A percentile compares a stretch with the other conserved stretches of the same genome.
phyloP scores from a whole-genome alignment of 1,140 invertebrate species.

The Caerostris extrusa region DNA sequence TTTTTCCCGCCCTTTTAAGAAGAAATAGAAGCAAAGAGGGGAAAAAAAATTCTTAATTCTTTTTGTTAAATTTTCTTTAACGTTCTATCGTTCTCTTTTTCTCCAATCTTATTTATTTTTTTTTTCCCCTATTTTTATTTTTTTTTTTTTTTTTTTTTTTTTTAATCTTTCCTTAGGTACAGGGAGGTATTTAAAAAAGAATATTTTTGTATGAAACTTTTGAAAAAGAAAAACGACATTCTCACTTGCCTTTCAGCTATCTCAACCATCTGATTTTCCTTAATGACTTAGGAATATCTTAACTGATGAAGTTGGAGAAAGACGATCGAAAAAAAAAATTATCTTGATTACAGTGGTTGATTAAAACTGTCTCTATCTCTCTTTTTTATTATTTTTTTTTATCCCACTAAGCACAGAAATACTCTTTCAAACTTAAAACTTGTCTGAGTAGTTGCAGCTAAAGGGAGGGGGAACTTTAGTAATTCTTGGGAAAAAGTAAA shows the following conservation, averaged over 20 bases:
- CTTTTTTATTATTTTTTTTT: neutral
- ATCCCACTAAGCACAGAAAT: neutral
- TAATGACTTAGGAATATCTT: constrained; percentile 76
- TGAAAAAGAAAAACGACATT: constrained; percentile 45
- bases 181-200: constrained; percentile 60
- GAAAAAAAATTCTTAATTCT: constrained; percentile 43
- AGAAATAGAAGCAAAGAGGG: neutral
- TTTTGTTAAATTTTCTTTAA: constrained; percentile 53
- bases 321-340: neutral
- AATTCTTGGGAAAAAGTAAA: neutral
- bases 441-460: neutral
- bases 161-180: constrained; percentile 47
- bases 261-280: constrained; percentile 71
- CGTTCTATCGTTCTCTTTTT: constrained; percentile 22
- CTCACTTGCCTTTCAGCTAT: constrained; percentile 69
- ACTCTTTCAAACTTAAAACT: constrained; percentile 13
- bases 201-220: constrained; percentile 38
- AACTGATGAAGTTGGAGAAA: constrained; percentile 70
- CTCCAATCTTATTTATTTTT: neutral
- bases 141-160: neutral
- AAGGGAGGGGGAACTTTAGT: neutral
- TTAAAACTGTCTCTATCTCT: constrained; percentile 33
- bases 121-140: constrained; percentile 12
- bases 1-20: neutral
- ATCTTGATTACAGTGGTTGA: constrained; percentile 71